Conservation (phyloP, 2,113 vertebrate species). For the Proteles cristata region DNA sequence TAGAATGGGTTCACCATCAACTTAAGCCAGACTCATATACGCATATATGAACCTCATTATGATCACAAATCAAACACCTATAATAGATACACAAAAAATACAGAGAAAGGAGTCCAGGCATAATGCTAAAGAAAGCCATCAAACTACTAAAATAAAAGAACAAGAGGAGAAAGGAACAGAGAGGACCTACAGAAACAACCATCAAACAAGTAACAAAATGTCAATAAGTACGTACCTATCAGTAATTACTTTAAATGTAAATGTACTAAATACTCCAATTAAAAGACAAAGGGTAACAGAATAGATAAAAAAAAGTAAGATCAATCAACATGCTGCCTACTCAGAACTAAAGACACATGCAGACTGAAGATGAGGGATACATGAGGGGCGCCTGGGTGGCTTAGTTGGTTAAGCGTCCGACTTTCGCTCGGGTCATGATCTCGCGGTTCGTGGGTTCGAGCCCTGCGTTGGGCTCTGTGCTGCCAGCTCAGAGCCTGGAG, state of each 20-base stretch:
- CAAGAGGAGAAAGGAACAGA: neutral
- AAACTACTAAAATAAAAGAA: neutral
- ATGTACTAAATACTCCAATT: neutral
- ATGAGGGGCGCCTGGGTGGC: too few relatives aligned
- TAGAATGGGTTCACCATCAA: neutral
- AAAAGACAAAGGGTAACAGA: neutral
- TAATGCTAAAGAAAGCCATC: neutral
- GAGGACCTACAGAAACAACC: neutral
- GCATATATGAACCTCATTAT: neutral
- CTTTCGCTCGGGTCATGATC: too few relatives aligned
- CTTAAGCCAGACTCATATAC: neutral
- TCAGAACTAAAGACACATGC: neutral
- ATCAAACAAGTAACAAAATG: neutral
- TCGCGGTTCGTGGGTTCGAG: too few relatives aligned
- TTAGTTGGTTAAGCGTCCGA: too few relatives aligned
- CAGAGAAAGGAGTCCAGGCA: neutral
- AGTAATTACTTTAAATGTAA: neutral
- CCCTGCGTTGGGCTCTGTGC: too few relatives aligned
- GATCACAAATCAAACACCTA: neutral
- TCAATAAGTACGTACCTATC: neutral
- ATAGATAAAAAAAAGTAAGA: neutral
- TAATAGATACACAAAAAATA: neutral
- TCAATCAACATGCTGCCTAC: neutral
- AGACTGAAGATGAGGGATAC: neutral
- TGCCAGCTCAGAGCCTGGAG: too few relatives aligned